These are phyloP conservation scores for Drosophila neoperkinsi DNA, from an alignment of 2,888 invertebrate genomes.

Conservation along the genomic window DNA sequence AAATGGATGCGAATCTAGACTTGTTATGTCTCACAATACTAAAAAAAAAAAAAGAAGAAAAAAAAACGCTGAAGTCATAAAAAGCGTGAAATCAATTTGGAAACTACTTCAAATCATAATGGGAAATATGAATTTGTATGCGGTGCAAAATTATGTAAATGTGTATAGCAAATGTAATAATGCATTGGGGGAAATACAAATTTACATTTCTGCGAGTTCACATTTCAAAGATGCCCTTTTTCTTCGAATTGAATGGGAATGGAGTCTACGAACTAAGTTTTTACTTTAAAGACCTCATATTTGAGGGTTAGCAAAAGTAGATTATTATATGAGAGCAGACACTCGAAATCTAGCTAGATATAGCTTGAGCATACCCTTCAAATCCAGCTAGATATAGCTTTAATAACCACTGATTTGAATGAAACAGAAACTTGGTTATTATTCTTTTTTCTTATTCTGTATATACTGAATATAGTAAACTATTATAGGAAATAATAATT, in stretches of 20 bases:
- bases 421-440: not conserved
- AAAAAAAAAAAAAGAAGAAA: not conserved
- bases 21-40: not conserved
- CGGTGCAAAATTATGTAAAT: slow-evolving; percentile 18
- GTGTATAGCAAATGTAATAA: not conserved
- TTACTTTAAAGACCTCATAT: not conserved
- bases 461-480: too few species aligned
- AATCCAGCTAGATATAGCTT: not conserved
- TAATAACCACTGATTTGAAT: not conserved
- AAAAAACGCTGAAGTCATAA: not conserved
- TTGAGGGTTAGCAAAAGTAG: not conserved
- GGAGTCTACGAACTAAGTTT: not conserved
- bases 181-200: not conserved
- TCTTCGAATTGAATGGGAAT: not conserved
- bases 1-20: slow-evolving; percentile 20
- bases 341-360: not conserved
- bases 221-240: slow-evolving; percentile 12
- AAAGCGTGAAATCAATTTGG: slow-evolving; percentile 35
- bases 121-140: not conserved
- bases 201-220: not conserved
- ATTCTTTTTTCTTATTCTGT: too few species aligned
- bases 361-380: not conserved
- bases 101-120: slow-evolving; percentile 18
- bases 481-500: not conserved
- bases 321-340: not conserved